These are phyloP conservation scores for Eustalomyia histrio DNA, from an alignment of 2,888 invertebrate genomes.

Conservation along the genomic window DNA sequence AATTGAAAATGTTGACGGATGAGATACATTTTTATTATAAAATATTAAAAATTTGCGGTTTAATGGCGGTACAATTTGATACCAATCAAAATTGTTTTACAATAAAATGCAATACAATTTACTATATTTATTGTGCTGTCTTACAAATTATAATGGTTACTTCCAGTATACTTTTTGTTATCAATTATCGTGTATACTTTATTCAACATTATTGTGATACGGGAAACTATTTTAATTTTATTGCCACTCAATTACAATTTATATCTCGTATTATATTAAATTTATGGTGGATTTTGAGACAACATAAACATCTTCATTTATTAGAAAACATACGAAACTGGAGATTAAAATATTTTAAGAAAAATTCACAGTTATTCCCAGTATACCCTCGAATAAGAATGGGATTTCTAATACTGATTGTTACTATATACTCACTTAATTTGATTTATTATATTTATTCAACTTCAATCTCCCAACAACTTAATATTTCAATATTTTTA, in stretches of 20 bases:
- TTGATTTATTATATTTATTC: too few species aligned
- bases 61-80: not conserved
- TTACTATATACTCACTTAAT: too few species aligned
- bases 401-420: too few species aligned
- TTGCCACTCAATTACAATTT: constrained; percentile 66
- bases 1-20: too few species aligned
- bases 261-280: constrained; percentile 61
- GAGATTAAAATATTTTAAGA: not conserved
- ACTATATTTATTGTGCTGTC: constrained; percentile 64
- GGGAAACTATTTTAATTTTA: constrained; percentile 69
- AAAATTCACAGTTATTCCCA: not conserved
- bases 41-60: not conserved
- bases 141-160: constrained; percentile 64
- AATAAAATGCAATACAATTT: not conserved
- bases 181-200: constrained; percentile 62
- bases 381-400: not conserved
- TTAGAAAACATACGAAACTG: not conserved
- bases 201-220: constrained; percentile 62
- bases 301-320: not conserved
- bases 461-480: too few species aligned
- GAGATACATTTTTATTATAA: not conserved
- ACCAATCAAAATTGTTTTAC: not conserved
- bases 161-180: constrained; percentile 59
- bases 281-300: not conserved
- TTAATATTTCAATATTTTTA: not conserved